Evolutionary conservation across 2,888 invertebrate species (phyloP), one percentile per base, ranked within the genome.

Genomic region (Peribatodes rhomboidaria): DNA sequence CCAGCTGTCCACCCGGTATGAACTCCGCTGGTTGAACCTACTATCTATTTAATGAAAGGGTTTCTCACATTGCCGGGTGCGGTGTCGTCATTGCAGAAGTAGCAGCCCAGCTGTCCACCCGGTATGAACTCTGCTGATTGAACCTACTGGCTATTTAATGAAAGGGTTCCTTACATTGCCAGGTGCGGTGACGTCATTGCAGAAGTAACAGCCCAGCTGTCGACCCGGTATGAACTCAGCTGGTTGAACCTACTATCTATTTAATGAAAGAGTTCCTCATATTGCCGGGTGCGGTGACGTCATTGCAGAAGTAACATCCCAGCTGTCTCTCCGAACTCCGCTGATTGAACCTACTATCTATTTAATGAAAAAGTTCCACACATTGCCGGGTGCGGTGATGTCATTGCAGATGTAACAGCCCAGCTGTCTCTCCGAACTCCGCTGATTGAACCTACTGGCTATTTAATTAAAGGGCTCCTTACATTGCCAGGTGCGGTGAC

Each of bases 371-470:
- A 6, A 4, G 27, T 8, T 1, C n/a, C 47, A 16, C 31, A 49
- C 47, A 49, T 49, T 97, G 76, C 99, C 99, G 0, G 99, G 99
- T 10, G 99, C 99, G 0, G 99, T 99, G 56, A 99, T 97, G 90
- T 99, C 99, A 87, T 98, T 99, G 87, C 99, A 99, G 92, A 99
- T 99, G 86, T 99, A 99, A 84, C 99, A 99, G 0, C 99, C 99
- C 1, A 99, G 94, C 73, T n/a, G n/a, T n/a, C n/a, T n/a, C n/a
- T n/a, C n/a, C n/a, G n/a, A n/a, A n/a, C n/a, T n/a, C 27, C 27
- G 6, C 27, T 4, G 27, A 27, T 27, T 27, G 6, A 27, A 27
- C 27, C 27, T 4, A 27, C 6, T 27, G 27, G 2, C 27, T 4
- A 27, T 27, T 27, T 27, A 27, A 27, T 6, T 6, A 27, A 27